These are phyloP conservation scores for Drosophila suboccidentalis DNA, from an alignment of 2,888 invertebrate species.

Conservation along the genomic window DNA sequence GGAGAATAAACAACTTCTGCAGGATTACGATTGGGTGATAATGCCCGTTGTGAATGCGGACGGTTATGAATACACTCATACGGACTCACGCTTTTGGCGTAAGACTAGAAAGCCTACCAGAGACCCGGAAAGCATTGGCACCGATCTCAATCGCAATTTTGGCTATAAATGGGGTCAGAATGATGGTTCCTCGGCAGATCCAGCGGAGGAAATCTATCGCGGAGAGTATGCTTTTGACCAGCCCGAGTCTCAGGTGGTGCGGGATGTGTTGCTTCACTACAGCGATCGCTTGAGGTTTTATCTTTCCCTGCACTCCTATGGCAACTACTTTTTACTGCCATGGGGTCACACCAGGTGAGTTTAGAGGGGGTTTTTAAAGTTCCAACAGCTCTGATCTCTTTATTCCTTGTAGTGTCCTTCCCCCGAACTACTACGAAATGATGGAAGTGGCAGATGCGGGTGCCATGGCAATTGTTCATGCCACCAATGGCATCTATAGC, in stretches of 20 bases:
- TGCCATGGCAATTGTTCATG: slow-evolving; percentile 80
- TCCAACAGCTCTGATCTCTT: background rate
- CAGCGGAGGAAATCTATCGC: slow-evolving; percentile 87
- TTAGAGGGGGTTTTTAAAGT: fast-evolving
- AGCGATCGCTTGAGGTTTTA: slow-evolving; percentile 87
- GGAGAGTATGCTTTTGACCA: slow-evolving; percentile 89
- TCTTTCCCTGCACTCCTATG: slow-evolving; percentile 91
- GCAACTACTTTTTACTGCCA: slow-evolving; percentile 89
- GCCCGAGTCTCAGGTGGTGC: slow-evolving; percentile 88
- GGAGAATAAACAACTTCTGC: slow-evolving; percentile 85
- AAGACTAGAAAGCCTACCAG: slow-evolving; percentile 86
- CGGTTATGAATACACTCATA: slow-evolving; percentile 89
- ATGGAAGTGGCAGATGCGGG: slow-evolving; percentile 82
- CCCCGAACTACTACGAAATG: slow-evolving; percentile 85
- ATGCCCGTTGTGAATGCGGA: slow-evolving; percentile 90
- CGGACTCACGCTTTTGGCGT: slow-evolving; percentile 86
- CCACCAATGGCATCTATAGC: slow-evolving; percentile 80
- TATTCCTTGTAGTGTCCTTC: slow-evolving; percentile 69
- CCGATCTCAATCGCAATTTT: slow-evolving; percentile 89
- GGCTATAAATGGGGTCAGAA: slow-evolving; percentile 87
- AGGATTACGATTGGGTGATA: slow-evolving; percentile 89
- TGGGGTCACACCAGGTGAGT: slow-evolving; percentile 88
- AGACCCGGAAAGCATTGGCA: slow-evolving; percentile 84
- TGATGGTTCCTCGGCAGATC: slow-evolving; percentile 69
- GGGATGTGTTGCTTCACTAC: slow-evolving; percentile 87